Evolutionary conservation across 2,113 vertebrate genomes (phyloP), one percentile per base, ranked within the genome.

Genomic region (Polyodon spathula): DNA sequence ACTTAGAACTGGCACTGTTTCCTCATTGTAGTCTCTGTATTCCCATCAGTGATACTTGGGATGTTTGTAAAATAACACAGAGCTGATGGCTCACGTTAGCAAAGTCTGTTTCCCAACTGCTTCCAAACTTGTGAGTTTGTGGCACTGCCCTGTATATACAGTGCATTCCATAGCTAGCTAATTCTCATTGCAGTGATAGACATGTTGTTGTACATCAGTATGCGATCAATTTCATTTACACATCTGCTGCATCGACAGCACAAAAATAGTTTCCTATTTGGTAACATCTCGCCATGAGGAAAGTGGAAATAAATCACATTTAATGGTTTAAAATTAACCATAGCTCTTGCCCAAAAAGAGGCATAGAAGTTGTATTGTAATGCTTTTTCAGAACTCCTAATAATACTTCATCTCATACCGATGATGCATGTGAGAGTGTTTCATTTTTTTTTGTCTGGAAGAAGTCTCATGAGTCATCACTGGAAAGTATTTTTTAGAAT

Each of bases 301-400:
- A 75, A 63, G 52, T 56, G 44, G 40, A 44, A 65, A 76, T 80
- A 72, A 77, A 78, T 81, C 75, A 77, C 71, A 62, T 64, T 81
- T 73, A 70, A 65, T 65, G 71, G 66, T 66, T 67, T 68, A 63
- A 69, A 73, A 78, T 71, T 66, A 71, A 64, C 56, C 66, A 43
- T 0, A 40, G 68, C 52, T 52, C 54, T 46, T 61, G 68, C 76
- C 76, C 75, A 78, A 81, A 87, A 75, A 73, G 70, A 80, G 81
- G 63, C 77, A 81, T 61, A 74, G 76, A 81, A 83, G 69, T 16
- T 51, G 69, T 63, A 63, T 66, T 42, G 74, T 68, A 70, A 66
- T 50, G 14, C 14, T 27, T 59, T 12, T 52, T 42, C 27, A 3
- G 27, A 3, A 27, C 27, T 27, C 27, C 27, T 27, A 27, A 27